Evolutionary conservation across 1,140 invertebrate genomes (phyloP).

Genomic region (Philaenus spumarius): DNA sequence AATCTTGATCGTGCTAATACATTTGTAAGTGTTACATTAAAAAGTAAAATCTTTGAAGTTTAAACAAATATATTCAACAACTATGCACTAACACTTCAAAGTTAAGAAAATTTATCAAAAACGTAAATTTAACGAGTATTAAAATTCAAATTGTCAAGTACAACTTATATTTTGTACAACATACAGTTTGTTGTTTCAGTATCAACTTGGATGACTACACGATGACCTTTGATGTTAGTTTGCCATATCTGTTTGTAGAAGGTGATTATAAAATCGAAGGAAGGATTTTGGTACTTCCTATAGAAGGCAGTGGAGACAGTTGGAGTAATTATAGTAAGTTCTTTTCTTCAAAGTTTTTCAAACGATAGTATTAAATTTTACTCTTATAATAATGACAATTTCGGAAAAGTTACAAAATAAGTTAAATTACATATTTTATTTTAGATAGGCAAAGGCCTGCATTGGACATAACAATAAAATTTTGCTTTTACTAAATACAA

Average conservation of each 20-base stretch:
- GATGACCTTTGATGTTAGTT: conserved; percentile 48
- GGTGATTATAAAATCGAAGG: conserved; percentile 57
- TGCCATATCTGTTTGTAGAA: conserved; percentile 46
- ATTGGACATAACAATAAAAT: no score
- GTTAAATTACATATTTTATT: background rate
- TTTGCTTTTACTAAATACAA: no score
- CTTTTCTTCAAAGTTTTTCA: background rate
- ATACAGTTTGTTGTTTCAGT: conserved; percentile 38
- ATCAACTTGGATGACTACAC: conserved; percentile 46
- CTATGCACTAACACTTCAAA: no score
- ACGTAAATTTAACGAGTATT: no score
- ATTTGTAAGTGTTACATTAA: no score
- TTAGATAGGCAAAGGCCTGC: background rate
- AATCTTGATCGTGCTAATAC: no score
- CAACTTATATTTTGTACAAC: no score
- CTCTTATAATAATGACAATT: background rate
- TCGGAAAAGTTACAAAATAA: background rate
- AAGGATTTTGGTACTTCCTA: conserved; percentile 48
- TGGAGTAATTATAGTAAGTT: conserved; percentile 35
- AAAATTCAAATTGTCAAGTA: no score
- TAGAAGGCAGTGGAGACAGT: conserved; percentile 52
- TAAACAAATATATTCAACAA: no score
- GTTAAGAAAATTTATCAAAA: no score
- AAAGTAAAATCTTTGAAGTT: no score
- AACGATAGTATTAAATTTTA: no score